These are phyloP conservation scores for Phalangium opilio DNA, from an alignment of 2,888 invertebrate species.

Conservation along the genomic window DNA sequence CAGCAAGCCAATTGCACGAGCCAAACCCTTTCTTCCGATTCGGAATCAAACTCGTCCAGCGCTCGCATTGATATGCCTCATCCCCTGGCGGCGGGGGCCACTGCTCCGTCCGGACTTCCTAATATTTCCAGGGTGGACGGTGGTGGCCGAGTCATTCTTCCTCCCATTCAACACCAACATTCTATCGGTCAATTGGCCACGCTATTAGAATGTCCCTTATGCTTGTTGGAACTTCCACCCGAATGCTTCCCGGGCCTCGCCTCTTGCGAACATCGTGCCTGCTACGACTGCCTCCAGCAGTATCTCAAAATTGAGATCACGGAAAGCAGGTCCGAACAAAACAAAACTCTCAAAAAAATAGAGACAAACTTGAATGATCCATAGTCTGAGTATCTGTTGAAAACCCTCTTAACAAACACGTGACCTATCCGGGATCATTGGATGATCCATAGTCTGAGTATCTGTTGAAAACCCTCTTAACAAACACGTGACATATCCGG, in stretches of 20 bases:
- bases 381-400: no score
- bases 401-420: no score
- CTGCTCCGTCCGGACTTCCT: no score
- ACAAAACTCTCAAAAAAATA: no score
- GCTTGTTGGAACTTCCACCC: slow-evolving; percentile 49
- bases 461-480: no score
- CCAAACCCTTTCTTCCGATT: slow-evolving; percentile 10
- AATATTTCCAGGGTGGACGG: no score
- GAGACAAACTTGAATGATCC: no score
- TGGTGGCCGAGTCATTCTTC: no score
- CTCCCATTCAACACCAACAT: background rate
- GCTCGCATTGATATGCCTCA: slow-evolving; percentile 11
- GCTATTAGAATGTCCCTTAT: slow-evolving; percentile 56
- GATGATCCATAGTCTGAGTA: no score
- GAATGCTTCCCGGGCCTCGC: slow-evolving; percentile 47
- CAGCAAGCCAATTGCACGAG: no score
- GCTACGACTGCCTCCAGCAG: slow-evolving; percentile 69
- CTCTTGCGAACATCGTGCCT: slow-evolving; percentile 73
- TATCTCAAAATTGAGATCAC: slow-evolving; percentile 87
- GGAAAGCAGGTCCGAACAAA: slow-evolving; percentile 42
- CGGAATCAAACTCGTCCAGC: slow-evolving; percentile 17
- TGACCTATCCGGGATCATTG: no score
- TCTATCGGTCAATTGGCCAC: background rate
- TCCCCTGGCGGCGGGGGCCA: slow-evolving; percentile 3
- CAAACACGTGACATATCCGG: no score